phyloP scores from a whole-genome alignment of 2,888 invertebrate species.

The Drosophila anomalipes region DNA sequence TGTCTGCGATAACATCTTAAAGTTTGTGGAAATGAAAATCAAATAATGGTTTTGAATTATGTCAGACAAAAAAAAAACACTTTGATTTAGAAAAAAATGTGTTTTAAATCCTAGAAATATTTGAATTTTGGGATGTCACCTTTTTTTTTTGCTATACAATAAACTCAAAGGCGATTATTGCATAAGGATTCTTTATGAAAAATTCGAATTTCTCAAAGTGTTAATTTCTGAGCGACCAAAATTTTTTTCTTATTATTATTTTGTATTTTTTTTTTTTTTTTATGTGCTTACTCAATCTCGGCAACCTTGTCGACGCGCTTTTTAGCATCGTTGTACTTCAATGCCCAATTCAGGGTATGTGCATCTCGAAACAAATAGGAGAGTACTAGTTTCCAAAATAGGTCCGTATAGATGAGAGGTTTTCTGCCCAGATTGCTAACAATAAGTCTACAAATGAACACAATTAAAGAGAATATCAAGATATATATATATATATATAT shows the following conservation, averaged over 20 bases:
- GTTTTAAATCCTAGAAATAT: neutral
- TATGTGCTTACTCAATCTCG: slow-evolving; percentile 48
- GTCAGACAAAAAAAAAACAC: neutral
- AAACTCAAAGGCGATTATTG: neutral
- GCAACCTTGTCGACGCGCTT: slow-evolving; percentile 35
- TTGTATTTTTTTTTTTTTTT: neutral
- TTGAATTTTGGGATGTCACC: neutral
- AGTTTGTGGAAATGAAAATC: neutral
- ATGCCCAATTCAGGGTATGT: slow-evolving; percentile 44
- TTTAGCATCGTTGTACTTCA: slow-evolving; percentile 50
- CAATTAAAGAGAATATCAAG: neutral
- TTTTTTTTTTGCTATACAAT: neutral
- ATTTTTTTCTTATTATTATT: neutral
- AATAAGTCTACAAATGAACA: slow-evolving; percentile 40
- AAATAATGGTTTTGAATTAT: neutral
- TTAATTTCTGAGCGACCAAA: neutral
- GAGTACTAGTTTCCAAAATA: slow-evolving; percentile 44
- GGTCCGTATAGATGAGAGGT: slow-evolving; percentile 30
- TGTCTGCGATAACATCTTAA: slow-evolving; percentile 54
- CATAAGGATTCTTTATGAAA: neutral
- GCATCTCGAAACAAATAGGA: slow-evolving; percentile 68
- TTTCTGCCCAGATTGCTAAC: slow-evolving; percentile 25
- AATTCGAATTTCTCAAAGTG: neutral
- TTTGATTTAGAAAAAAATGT: neutral
- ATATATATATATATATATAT: neutral